A percentile compares a stretch with the other conserved stretches of the same genome.
These are phyloP conservation scores for Halichoeres trimaculatus DNA, from an alignment of 2,113 vertebrate genomes.

Conservation along the genomic window DNA sequence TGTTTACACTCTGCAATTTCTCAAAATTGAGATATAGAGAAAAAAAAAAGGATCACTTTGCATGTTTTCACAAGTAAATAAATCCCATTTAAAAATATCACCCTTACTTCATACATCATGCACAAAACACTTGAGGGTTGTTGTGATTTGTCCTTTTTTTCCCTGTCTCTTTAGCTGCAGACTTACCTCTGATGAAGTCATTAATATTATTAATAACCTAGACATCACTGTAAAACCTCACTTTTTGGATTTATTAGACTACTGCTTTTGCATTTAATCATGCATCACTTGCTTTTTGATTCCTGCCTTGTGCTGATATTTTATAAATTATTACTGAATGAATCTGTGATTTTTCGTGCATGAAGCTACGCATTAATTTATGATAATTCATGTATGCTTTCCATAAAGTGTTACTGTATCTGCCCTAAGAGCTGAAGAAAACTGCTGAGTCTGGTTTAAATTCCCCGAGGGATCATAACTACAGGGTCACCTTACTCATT, in stretches of 20 bases:
- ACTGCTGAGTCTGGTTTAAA: not conserved
- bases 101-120: too few relatives aligned
- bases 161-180: too few relatives aligned
- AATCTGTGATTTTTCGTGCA: not conserved
- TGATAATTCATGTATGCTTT: not conserved
- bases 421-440: not conserved
- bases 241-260: too few relatives aligned
- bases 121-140: too few relatives aligned
- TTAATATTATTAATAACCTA: not conserved
- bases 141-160: too few relatives aligned
- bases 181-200: not conserved
- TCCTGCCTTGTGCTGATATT: not conserved
- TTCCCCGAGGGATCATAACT: not conserved
- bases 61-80: too few relatives aligned
- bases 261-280: not conserved
- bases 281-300: not conserved
- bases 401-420: not conserved
- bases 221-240: not conserved
- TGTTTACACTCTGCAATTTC: too few relatives aligned
- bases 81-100: too few relatives aligned
- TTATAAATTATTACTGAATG: not conserved
- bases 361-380: not conserved
- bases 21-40: too few relatives aligned
- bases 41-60: too few relatives aligned
- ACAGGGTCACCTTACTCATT: conserved; percentile 3